Evolutionary conservation across 2,888 invertebrate genomes (phyloP).

Genomic region (Ochlodes sylvanus): DNA sequence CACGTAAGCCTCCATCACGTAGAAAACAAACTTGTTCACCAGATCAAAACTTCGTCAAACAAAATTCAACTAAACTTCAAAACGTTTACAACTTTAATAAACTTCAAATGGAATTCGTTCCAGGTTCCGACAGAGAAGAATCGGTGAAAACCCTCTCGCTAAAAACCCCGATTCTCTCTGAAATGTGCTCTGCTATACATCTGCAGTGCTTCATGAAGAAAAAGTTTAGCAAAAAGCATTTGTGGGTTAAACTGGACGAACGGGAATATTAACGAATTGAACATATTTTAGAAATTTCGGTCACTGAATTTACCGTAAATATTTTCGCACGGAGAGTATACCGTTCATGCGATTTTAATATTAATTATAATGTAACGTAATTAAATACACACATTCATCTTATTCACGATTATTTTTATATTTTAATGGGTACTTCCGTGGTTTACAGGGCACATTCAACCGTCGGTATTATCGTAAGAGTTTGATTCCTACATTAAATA

Average conservation of each 20-base stretch:
- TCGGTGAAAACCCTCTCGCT: slow-evolving; percentile 20
- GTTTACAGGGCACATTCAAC: too few species aligned
- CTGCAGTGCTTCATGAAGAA: slow-evolving; percentile 30
- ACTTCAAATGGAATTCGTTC: slow-evolving; percentile 21
- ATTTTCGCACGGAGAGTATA: background rate
- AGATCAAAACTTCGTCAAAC: slow-evolving; percentile 1
- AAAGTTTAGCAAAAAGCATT: slow-evolving; percentile 26
- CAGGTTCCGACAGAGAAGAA: slow-evolving; percentile 32
- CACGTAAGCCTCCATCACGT: background rate
- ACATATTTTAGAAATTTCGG: background rate
- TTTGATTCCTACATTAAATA: too few species aligned
- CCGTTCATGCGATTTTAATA: too few species aligned
- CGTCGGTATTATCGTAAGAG: too few species aligned
- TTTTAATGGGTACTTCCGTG: too few species aligned
- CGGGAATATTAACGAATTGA: slow-evolving; percentile 9
- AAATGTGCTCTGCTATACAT: slow-evolving; percentile 29
- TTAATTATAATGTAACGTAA: too few species aligned
- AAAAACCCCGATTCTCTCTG: slow-evolving; percentile 20
- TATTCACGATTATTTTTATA: too few species aligned
- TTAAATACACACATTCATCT: too few species aligned
- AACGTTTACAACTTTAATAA: slow-evolving; percentile 31
- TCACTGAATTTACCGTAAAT: background rate
- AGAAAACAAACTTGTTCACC: slow-evolving; percentile 12
- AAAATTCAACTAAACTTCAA: slow-evolving; percentile 9
- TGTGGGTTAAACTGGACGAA: slow-evolving; percentile 11